These are phyloP conservation scores for Scaptomyza tumidula DNA, from an alignment of 2,888 invertebrate species.

Conservation along the genomic window DNA sequence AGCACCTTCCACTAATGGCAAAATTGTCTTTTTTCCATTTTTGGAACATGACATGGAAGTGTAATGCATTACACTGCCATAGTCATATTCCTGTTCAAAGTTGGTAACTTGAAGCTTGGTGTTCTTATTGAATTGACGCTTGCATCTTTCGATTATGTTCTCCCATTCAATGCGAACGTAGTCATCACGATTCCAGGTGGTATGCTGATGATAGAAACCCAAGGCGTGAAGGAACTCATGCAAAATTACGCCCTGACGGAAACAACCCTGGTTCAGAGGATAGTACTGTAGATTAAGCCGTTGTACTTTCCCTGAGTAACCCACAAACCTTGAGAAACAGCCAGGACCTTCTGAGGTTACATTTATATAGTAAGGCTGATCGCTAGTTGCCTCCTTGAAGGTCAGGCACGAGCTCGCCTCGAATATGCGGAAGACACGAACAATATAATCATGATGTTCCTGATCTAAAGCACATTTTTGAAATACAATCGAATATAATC, in stretches of 20 bases:
- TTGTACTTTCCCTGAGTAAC: no score
- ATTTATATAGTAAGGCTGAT: no score
- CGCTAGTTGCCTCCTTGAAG: no score
- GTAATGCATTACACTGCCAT: conserved; percentile 92
- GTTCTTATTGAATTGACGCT: conserved; percentile 89
- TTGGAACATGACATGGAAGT: conserved; percentile 89
- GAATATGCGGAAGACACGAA: no score
- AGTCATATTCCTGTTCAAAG: conserved; percentile 90
- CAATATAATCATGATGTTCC: no score
- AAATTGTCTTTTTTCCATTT: conserved; percentile 89
- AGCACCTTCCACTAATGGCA: conserved; percentile 83
- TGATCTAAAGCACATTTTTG: conserved; percentile 62
- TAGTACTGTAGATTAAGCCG: conserved; percentile 75
- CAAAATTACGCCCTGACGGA: conserved; percentile 86
- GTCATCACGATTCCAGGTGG: conserved; percentile 89
- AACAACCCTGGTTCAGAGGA: conserved; percentile 78
- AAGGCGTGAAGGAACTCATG: conserved; percentile 92
- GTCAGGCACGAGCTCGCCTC: no score
- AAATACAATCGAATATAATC: not conserved
- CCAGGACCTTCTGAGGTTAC: conserved; percentile 83
- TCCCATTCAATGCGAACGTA: conserved; percentile 86
- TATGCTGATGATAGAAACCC: conserved; percentile 93
- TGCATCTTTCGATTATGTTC: conserved; percentile 84
- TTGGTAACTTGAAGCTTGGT: conserved; percentile 86
- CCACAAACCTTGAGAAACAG: conserved; percentile 92